Evolutionary conservation across 2,888 invertebrate species (phyloP).

Genomic region (Xylota segnis): DNA sequence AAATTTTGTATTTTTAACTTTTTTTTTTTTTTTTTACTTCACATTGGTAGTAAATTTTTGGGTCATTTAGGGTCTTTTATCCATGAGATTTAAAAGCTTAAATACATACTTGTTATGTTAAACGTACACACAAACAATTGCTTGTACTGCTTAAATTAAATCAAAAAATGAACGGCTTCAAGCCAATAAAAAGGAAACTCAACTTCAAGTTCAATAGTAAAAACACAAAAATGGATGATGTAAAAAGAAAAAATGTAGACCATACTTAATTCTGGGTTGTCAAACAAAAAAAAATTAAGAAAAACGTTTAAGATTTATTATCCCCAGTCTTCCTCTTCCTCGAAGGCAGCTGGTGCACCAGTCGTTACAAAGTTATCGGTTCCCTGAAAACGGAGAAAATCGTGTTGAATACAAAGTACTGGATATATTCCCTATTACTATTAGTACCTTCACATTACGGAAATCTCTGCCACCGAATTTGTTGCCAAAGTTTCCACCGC

Average conservation of each 20-base stretch:
- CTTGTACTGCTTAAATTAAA: constrained; percentile 40
- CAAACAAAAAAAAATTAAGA: constrained; percentile 14
- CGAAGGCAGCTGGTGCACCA: constrained; percentile 77
- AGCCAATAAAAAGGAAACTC: constrained; percentile 27
- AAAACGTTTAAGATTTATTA: constrained; percentile 25
- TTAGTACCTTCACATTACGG: constrained; percentile 79
- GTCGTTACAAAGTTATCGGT: constrained; percentile 73
- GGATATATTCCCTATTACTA: constrained; percentile 1
- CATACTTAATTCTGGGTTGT: constrained; percentile 33
- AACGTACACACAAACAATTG: constrained; percentile 31
- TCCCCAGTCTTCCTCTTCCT: constrained; percentile 79
- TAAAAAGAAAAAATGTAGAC: constrained; percentile 12
- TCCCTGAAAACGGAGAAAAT: constrained; percentile 62
- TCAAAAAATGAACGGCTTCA: constrained; percentile 38
- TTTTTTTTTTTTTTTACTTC: constrained; percentile 15
- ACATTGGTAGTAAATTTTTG: constrained; percentile 14
- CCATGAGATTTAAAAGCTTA: constrained; percentile 23
- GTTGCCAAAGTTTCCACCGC: constrained; percentile 79
- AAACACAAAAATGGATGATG: background rate
- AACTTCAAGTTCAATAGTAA: constrained; percentile 10
- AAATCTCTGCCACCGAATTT: constrained; percentile 91
- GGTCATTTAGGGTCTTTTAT: background rate
- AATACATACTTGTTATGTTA: background rate
- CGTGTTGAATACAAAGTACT: background rate
- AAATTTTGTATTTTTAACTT: constrained; percentile 5